Base-by-base conservation (phyloP, 2,888 invertebrate genomes). In the Hypomecis atomaria region DNA sequence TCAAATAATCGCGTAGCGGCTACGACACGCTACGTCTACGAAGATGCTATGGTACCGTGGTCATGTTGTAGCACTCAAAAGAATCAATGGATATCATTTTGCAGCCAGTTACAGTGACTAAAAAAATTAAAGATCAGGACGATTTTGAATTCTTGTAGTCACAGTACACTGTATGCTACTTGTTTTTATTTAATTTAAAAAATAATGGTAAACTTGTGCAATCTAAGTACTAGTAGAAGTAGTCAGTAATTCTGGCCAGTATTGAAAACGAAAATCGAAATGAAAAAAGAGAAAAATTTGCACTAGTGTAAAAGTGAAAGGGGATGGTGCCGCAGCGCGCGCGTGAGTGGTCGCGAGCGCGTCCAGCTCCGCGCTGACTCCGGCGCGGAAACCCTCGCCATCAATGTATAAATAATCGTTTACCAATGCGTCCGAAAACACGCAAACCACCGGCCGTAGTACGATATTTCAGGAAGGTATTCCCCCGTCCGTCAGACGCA, bases 391-490 rank as follows among this genome's bases (percentile, higher is more conserved):
- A 84, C 84, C 85, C 86, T 85, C 87, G 79, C 84, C 80, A 88
- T 88, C 90, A 86, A 89, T 87, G 86, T 92, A 92, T 92, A 92
- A 92, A 92, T 92, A 92, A 92, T 92, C 90, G 91, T 89, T 92
- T 89, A 90, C 90, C 92, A 87, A 92, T 92, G 89, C 90, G 92
- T 88, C 89, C 85, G 89, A 91, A 90, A 91, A 88, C 90, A 90
- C 89, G 89, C 88, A 87, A 89, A 89, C 88, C 90, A 89, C 86
- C 84, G 82, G 78, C 85, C 89, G 92, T 92, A 92, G 90, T 92
- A 91, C 90, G 92, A 92, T 92, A 92, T 92, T 92, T 92, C 93
- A 92, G 91, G 92, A 92, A 92, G 92, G 92, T 92, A 88, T 92
- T 92, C 92, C 92, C 92, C 92, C 92, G 91, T 88, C 85, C 92